Base-by-base conservation (phyloP, 2,113 vertebrate genomes). In the Polyodon spathula region DNA sequence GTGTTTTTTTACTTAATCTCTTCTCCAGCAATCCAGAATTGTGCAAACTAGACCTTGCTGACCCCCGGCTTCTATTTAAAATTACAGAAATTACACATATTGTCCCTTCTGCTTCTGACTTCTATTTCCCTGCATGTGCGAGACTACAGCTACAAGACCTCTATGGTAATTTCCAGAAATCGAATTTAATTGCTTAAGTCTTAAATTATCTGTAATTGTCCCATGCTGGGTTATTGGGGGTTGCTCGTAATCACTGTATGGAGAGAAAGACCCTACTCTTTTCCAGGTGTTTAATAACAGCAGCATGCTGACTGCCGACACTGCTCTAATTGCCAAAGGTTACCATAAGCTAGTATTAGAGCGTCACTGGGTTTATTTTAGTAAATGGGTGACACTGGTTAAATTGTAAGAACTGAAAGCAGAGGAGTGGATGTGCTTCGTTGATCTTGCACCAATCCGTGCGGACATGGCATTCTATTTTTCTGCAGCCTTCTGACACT, bases 131-230 rank as follows among this genome's bases (percentile, higher is more conserved):
- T 56, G 61, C 77, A 76, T 68, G 1, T 74, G 75, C 78, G 70
- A 78, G 74, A 76, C 79, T 77, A 74, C 60, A 70, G 81, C 84
- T 86, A 85, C 82, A 79, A 86, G 87, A 85, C 73, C 78, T 75
- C 77, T 79, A 79, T 78, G 68, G 88, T 77, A 72, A 82, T 83
- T 89, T 86, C 78, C 81, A 82, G 79, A 89, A 88, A 83, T 78
- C 79, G 76, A 63, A 76, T 58, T 72, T 84, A 88, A 88, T 86
- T 87, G 82, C 79, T 80, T 86, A 82, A 83, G 65, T 86, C 80
- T 84, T 81, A 86, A 93, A 88, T 86, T 83, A 84, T 81, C 71
- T 86, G 81, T 90, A 88, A 88, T 88, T 90, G 82, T 78, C 17
- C 67, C 77, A 66, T 71, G 73, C 84, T 78, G 73, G 86, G 83